Evolutionary conservation across 1,140 invertebrate genomes (phyloP), one percentile per base, ranked within the genome.

Genomic region (Nomia melanderi): DNA sequence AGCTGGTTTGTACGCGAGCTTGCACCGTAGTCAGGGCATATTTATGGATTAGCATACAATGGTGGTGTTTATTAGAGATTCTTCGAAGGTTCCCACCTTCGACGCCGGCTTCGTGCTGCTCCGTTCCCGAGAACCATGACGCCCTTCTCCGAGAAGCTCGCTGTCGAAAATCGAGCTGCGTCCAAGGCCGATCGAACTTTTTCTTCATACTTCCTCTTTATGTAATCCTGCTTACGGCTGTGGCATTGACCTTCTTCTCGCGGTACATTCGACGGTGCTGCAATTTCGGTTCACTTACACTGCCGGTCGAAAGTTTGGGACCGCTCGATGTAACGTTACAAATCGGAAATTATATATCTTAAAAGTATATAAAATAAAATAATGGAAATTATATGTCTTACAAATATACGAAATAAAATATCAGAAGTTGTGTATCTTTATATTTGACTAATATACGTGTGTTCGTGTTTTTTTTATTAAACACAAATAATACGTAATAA

Each of bases 21-120:
- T 84, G 82, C 82, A 84, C 81, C 82, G 82, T 84, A 73, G 66
- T 73, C 78, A 57, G 83, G 59, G 82, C 82, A 85, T 84, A 85
- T 85, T 85, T 85, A 84, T 84, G 82, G 78, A 85, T 85, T 85
- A 85, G 82, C 83, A 85, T 85, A 85, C 83, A 85, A 85, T 85
- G 82, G 78, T 74, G 62, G 83, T 85, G 82, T 85, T 85, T 85
- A 85, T 85, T 85, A 85, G 83, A 85, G 82, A 85, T 85, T 84
- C 83, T 71, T 83, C 78, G 82, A 84, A 81, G 83, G 82, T 84
- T 84, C 50, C 83, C 83, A 85, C 83, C 83, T 84, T 73, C 44
- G 69, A 77, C 73, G 82, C 73, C 78, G 64, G 60, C 78, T 78
- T 41, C 70, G 77, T 78, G 59, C 69, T 83, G 73, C 80, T 69